These are phyloP conservation scores for Drosophila pseudotalamancana DNA, from an alignment of 2,888 invertebrate species.

Conservation along the genomic window DNA sequence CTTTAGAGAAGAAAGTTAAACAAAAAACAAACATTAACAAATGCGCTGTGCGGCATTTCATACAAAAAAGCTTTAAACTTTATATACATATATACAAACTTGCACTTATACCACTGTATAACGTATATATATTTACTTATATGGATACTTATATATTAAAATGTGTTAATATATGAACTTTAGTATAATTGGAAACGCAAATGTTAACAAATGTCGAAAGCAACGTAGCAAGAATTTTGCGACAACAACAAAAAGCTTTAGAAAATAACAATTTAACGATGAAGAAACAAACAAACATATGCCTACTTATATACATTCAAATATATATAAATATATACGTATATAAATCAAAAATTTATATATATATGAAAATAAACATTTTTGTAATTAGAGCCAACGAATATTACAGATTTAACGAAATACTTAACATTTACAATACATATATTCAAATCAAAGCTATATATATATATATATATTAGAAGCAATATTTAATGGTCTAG, in stretches of 20 bases:
- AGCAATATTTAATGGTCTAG: neutral
- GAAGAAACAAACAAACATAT: slow-evolving; percentile 10
- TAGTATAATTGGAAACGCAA: slow-evolving; percentile 20
- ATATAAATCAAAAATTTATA: slow-evolving; percentile 10
- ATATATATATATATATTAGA: neutral
- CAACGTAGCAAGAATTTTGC: slow-evolving; percentile 28
- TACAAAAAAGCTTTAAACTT: slow-evolving; percentile 59
- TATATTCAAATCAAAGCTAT: slow-evolving; percentile 2
- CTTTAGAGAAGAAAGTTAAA: slow-evolving; percentile 3
- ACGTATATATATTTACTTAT: slow-evolving; percentile 11
- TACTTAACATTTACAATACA: slow-evolving; percentile 5
- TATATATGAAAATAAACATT: slow-evolving; percentile 19
- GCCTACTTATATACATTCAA: slow-evolving; percentile 17
- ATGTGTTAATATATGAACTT: slow-evolving; percentile 18
- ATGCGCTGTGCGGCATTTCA: slow-evolving; percentile 61
- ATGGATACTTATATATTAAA: slow-evolving; percentile 27
- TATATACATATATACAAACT: slow-evolving; percentile 31
- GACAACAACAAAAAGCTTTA: slow-evolving; percentile 48
- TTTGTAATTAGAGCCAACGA: slow-evolving; percentile 48
- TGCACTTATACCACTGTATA: slow-evolving; percentile 13
- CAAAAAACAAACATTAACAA: slow-evolving; percentile 25
- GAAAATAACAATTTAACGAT: slow-evolving; percentile 27
- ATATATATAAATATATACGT: slow-evolving; percentile 13
- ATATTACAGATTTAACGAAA: slow-evolving; percentile 22
- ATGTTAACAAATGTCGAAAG: slow-evolving; percentile 46